Evolutionary conservation across 1,140 invertebrate species (phyloP), one percentile per base, ranked within the genome.

Genomic region (Drosophila lacertosa): DNA sequence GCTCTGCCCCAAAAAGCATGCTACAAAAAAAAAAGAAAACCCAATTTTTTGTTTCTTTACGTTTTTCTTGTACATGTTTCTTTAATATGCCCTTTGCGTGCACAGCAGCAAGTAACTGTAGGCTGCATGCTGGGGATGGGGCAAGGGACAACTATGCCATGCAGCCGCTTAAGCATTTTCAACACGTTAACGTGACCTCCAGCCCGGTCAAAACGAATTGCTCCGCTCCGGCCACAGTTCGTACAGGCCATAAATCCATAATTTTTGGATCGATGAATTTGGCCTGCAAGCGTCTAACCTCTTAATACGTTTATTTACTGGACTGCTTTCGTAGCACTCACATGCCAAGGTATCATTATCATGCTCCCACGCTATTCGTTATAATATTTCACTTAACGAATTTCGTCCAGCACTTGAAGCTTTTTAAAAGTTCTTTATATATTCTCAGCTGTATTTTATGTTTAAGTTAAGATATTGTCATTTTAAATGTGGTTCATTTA

Each of bases 61-160:
- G 18, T 4, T 33, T 44, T 67, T 13, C 29, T 39, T 33, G 32
- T 37, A 44, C 35, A 42, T 24, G 26, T 37, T 72, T 55, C 54
- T 54, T 79, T 80, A 86, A 84, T 86, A 80, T 69, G 73, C 62
- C 64, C 48, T 53, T 84, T 84, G 81, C 77, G 80, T 86, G 80
- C 53, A 35, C 42, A 68, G 57, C 62, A 58, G 63, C 47, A 68
- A 72, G 16, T n/a, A 10, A 24, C 3, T 10, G 6, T n/a, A n/a
- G n/a, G n/a, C n/a, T n/a, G n/a, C n/a, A n/a, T n/a, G n/a, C n/a
- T n/a, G 7, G 22, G 20, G 20, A n/a, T n/a, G 16, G 18, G 33
- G n/a, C 10, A 11, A 11, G 24, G 16, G 29, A 16, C 42, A 39
- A 35, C 15, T 66, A 58, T 42, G 40, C 10, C 39, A 20, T 60